Evolutionary conservation across 2,888 invertebrate genomes (phyloP), one percentile per base, ranked within the genome.

Genomic region (Lucinisca nassula): DNA sequence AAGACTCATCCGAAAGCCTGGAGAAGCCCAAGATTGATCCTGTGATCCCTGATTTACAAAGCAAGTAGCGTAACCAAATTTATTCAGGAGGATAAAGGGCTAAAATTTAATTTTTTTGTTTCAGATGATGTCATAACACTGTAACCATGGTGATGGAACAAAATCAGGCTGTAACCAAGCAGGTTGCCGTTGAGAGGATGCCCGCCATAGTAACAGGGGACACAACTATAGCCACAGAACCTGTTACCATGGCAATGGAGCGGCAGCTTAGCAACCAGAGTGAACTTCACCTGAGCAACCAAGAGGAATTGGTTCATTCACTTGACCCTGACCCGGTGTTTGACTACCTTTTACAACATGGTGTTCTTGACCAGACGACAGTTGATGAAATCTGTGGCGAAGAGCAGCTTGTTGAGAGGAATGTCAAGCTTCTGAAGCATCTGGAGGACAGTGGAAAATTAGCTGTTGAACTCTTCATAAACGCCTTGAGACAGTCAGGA

Each of bases 341-440:
- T 81, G 95, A 95, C 87, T 96, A 96, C 87, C 94, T 96, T 24
- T 79, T 95, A 30, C 95, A 95, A 82, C 95, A 96, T 90, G 94
- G 95, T 10, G 95, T 94, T 35, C 92, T 95, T 40, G 93, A 94
- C 84, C 88, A 92, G 67, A 85, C 79, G 12, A 90, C 88, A n/a
- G 89, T 93, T 35, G 92, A 92, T 67, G 87, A 86, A 55, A 93
- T 95, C 74, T 85, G 92, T 55, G 88, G 86, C 75, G 93, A 93
- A 81, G 90, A 91, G 90, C 93, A 85, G 76, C 86, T 90, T 80
- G 89, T 88, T 27, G 91, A 94, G 86, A 91, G 93, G 67, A 96
- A 96, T 87, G 88, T 91, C 37, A 93, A 94, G 40, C 89, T 96
- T 81, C 90, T 96, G 51, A 85, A 93, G 73, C 93, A 94, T 77